Base-by-base conservation (phyloP, 2,113 vertebrate species). In the Xenotilapia caudafasciata region DNA sequence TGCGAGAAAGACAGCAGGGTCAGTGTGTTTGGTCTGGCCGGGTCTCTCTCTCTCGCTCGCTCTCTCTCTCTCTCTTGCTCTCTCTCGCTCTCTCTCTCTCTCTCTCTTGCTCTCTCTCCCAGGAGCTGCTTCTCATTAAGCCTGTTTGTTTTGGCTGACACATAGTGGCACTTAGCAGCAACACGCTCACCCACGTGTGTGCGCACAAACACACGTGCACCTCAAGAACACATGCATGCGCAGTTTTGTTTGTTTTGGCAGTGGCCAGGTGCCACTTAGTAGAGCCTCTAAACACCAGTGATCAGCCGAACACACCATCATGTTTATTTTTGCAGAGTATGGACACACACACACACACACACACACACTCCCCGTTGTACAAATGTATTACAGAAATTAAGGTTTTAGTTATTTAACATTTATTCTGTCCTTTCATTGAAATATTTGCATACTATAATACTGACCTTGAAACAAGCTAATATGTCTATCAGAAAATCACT, bases 41-140 rank as follows among this genome's bases (percentile, higher is more conserved):
- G 86, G 51, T 90, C 87, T 79, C 83, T 82, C 89, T 6, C 86
- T 82, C 86, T 56, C 88, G 38, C 86, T 82, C 86, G 33, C 88
- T 31, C 65, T 65, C 31, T 93, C 88, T 28, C 77, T 86, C 53
- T 54, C 10, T 12, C n/a, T 28, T 2, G 2, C 28, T 3, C 49
- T n/a, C 49, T 6, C 49, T 10, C 9, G 2, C 45, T 1, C 45
- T 45, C 42, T 4, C 12, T 6, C 42, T 45, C 17, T 2, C 65
- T 5, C 86, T 82, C 87, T 58, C 60, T 86, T 5, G 1, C 87
- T 87, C 88, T 84, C 89, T 93, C 90, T 94, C 93, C 92, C 94
- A 89, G 94, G 88, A 96, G 94, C 96, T 97, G 95, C 94, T 96
- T 95, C 95, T 97, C 96, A 96, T 96, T 96, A 96, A 90, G 85